Evolutionary conservation across 2,797 vertebrate genomes (phyloP), one percentile per base, ranked within the genome.

Genomic region (Esox lucius): DNA sequence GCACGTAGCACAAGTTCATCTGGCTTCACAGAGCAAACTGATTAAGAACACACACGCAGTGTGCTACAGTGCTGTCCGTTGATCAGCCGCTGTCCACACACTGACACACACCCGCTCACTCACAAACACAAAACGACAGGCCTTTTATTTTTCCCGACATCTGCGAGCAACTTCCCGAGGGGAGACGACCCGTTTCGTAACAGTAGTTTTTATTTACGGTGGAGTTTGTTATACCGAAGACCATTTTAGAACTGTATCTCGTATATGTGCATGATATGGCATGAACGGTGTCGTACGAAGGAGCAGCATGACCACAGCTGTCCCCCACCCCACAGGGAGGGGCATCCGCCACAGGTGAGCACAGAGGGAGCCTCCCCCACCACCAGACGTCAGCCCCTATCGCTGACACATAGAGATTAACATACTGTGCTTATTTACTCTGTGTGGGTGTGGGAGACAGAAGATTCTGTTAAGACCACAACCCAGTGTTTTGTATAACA

Each of bases 261-360:
- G 17, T 17, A 19, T n/a, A 7, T 53, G 17, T 16, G 49, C 49
- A n/a, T n/a, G n/a, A n/a, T n/a, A n/a, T n/a, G 75, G 68, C 65
- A 70, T 31, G 81, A 80, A 74, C 71, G 19, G 17, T 16, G 19
- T 35, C 71, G 59, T 73, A 72, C 42, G 61, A 51, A 80, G 76
- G 75, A 75, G 69, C 48, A 35, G 81, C 66, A 42, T 9, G 66
- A 68, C 31, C 66, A 68, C 66, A 68, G 33, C 31, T 19, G 28
- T 31, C 28, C 28, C 28, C 28, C 28, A 68, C 17, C 17, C 66
- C 66, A 9, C 33, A 68, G 28, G 3, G 28, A 31, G 28, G 28
- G 28, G 28, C 28, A 1, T 62, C 59, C 1, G 59, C 12, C 24
- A 24, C 3, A 22, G 59, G 3, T 5, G 9, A 26, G 15, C 59